phyloP scores from a whole-genome alignment of 2,797 vertebrate genomes.

The Anguilla anguilla region DNA sequence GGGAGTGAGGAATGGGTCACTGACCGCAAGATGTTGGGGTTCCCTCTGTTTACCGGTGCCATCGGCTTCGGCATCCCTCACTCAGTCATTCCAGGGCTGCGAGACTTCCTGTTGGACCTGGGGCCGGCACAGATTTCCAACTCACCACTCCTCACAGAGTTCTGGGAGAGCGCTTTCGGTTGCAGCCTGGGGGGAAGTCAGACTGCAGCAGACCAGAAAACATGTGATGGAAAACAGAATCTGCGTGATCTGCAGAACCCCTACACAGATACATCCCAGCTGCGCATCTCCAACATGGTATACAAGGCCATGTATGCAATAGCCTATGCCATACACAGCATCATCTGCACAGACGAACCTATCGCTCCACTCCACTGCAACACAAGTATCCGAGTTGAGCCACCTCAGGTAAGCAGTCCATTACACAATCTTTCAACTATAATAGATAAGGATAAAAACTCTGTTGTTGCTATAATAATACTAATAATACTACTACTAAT shows the following conservation, averaged over 20 bases:
- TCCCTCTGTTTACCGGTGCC: conserved; percentile 54
- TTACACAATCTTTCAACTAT: not conserved
- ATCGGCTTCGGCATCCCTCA: conserved; percentile 65
- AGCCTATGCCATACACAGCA: conserved; percentile 63
- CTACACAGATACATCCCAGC: conserved; percentile 65
- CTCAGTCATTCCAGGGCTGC: conserved; percentile 64
- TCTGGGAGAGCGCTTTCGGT: conserved; percentile 63
- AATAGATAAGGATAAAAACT: not conserved
- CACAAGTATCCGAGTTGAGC: conserved; percentile 45
- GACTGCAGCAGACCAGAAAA: not conserved
- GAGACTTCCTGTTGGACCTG: conserved; percentile 61
- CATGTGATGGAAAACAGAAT: conserved; percentile 62
- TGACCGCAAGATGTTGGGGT: conserved; percentile 49
- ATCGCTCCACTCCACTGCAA: conserved; percentile 50
- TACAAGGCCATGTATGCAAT: conserved; percentile 71
- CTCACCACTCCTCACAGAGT: conserved; percentile 58
- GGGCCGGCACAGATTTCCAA: conserved; percentile 41
- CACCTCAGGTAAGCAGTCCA: conserved; percentile 52
- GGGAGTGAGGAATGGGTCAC: conserved; percentile 69
- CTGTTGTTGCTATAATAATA: not conserved
- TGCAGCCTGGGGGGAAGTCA: conserved; percentile 50
- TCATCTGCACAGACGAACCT: conserved; percentile 49
- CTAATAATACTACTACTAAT: too few species aligned
- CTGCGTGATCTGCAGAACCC: conserved; percentile 49
- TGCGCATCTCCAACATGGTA: conserved; percentile 67